These are phyloP conservation scores for Caenorhabditis sp. DNA, from an alignment of 2,888 invertebrate species.

Conservation along the genomic window DNA sequence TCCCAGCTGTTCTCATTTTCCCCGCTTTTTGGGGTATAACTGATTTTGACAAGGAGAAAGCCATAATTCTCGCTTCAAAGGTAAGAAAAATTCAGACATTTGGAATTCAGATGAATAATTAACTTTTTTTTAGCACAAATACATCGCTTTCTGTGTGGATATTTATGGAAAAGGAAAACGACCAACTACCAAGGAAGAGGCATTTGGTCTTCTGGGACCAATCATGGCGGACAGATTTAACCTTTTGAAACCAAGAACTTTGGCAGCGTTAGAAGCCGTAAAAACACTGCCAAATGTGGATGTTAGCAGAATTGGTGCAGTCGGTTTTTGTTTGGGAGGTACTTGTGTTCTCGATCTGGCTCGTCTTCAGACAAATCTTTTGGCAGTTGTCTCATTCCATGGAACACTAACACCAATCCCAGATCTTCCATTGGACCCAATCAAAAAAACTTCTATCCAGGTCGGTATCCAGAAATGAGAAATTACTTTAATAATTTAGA, in stretches of 20 bases:
- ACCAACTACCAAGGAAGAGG: conserved; percentile 48
- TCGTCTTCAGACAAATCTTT: conserved; percentile 43
- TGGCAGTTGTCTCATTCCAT: conserved; percentile 63
- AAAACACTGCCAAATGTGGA: conserved; percentile 44
- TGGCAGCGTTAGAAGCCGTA: conserved; percentile 49
- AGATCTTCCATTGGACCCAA: conserved; percentile 35
- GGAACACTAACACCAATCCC: conserved; percentile 60
- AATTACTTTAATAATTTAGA: too few relatives aligned
- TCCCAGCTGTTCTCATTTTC: conserved; percentile 58
- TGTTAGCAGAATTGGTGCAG: conserved; percentile 46
- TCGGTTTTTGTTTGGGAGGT: conserved; percentile 68
- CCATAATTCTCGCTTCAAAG: conserved; percentile 48
- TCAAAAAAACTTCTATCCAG: conserved; percentile 40
- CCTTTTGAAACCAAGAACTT: conserved; percentile 50
- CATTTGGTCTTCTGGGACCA: conserved; percentile 50
- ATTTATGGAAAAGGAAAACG: conserved; percentile 45
- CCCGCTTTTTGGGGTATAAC: conserved; percentile 62
- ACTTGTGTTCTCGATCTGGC: conserved; percentile 63
- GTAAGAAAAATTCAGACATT: too few relatives aligned
- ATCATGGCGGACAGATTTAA: conserved; percentile 45
- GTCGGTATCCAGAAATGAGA: conserved; percentile 14
- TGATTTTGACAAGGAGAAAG: conserved; percentile 57
- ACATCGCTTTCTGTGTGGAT: conserved; percentile 1
- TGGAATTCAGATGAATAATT: not conserved
- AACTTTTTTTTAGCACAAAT: not conserved